These are phyloP conservation scores for Chloroclysta siterata DNA, from an alignment of 2,888 invertebrate species.

Conservation along the genomic window DNA sequence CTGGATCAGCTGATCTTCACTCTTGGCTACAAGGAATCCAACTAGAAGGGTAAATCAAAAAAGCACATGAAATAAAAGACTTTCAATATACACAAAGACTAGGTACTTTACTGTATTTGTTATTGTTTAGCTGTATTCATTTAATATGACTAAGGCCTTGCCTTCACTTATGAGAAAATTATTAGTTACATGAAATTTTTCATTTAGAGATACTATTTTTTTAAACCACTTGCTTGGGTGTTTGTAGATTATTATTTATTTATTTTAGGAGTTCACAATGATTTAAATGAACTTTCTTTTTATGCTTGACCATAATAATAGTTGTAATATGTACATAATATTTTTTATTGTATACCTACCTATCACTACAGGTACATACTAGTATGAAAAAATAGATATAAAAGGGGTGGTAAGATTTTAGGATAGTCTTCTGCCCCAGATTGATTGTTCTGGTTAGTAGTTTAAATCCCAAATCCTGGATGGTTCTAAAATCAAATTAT, in stretches of 20 bases:
- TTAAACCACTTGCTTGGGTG: background rate
- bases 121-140: slow-evolving; percentile 40
- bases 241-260: background rate
- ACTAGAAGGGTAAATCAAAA: slow-evolving; percentile 80
- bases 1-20: slow-evolving; percentile 91
- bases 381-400: no score
- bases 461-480: background rate
- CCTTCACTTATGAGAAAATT: slow-evolving; percentile 11
- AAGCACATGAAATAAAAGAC: slow-evolving; percentile 29
- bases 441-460: background rate
- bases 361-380: no score
- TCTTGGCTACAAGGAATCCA: slow-evolving; percentile 96
- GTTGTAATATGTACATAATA: no score
- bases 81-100: slow-evolving; percentile 16
- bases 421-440: no score
- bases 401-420: no score
- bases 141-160: slow-evolving; percentile 30
- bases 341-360: no score
- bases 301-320: background rate
- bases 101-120: slow-evolving; percentile 22
- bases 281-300: background rate
- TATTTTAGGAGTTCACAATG: background rate
- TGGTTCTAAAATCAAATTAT: no score
- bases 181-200: slow-evolving; percentile 5
- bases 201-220: background rate